Evolutionary conservation across 1,140 invertebrate genomes (phyloP).

Genomic region (Platyura marginata): DNA sequence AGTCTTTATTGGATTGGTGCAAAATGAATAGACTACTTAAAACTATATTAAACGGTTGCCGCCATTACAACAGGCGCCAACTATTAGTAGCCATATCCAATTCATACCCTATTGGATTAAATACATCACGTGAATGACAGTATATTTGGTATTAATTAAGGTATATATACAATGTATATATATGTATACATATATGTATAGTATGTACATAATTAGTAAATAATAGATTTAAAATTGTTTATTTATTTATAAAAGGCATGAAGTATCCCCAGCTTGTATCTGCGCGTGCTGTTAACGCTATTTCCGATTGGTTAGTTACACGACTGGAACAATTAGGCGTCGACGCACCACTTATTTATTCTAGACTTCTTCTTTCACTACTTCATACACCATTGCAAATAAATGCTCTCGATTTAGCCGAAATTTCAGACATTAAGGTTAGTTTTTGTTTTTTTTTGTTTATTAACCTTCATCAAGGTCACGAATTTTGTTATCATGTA

Average conservation of each 20-base stretch:
- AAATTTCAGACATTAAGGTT: constrained; percentile 1
- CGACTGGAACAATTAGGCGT: constrained; percentile 12
- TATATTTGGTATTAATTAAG: not conserved
- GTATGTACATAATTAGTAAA: not conserved
- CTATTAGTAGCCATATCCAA: not conserved
- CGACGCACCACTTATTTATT: constrained; percentile 10
- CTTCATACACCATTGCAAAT: constrained; percentile 12
- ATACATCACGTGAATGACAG: not conserved
- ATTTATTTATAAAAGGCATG: constrained; percentile 6
- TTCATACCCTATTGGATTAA: not conserved
- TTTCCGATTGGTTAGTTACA: constrained; percentile 12
- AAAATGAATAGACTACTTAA: not conserved
- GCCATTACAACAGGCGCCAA: not conserved
- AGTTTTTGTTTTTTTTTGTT: too few relatives aligned
- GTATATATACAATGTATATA: not conserved
- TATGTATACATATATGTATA: not conserved
- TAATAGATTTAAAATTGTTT: not conserved
- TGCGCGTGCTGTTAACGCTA: constrained; percentile 11
- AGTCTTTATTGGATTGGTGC: not conserved
- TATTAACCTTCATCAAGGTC: too few relatives aligned
- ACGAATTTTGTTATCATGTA: too few relatives aligned
- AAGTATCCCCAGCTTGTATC: constrained; percentile 13
- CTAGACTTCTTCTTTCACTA: constrained; percentile 10
- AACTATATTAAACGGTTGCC: not conserved
- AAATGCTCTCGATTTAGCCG: constrained; percentile 6